Conservation (phyloP, 2,888 invertebrate species). For the Argyresthia albistria region DNA sequence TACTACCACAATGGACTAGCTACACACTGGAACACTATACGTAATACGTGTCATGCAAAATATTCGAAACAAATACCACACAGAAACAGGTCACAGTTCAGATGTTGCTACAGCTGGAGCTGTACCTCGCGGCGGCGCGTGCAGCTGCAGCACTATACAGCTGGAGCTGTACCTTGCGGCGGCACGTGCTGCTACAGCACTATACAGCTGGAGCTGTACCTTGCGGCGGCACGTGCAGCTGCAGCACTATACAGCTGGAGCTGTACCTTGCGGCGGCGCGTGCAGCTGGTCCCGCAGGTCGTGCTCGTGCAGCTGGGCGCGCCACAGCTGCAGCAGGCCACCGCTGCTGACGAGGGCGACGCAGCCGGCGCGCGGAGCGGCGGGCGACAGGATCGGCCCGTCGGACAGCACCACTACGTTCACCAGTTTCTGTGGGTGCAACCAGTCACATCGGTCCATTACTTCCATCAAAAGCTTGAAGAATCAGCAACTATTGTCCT, state of each 20-base stretch:
- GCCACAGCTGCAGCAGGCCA: conserved; percentile 88
- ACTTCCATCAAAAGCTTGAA: too few relatives aligned
- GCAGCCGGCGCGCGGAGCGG: conserved; percentile 7
- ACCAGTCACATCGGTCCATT: too few relatives aligned
- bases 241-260: conserved; percentile 4
- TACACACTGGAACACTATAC: too few relatives aligned
- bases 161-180: conserved; percentile 13
- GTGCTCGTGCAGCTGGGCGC: conserved; percentile 82
- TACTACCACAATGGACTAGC: too few relatives aligned
- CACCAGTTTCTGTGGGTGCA: conserved; percentile 67
- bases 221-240: conserved; percentile 19
- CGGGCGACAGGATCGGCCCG: conserved; percentile 52
- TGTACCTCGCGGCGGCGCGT: too few relatives aligned
- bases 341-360: conserved; percentile 73
- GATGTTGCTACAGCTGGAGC: too few relatives aligned
- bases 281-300: conserved; percentile 80
- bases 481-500: too few relatives aligned
- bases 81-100: too few relatives aligned
- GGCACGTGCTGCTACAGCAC: conserved; percentile 16
- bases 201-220: conserved; percentile 8
- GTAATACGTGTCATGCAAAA: too few relatives aligned
- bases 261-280: conserved; percentile 74
- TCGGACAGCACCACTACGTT: conserved; percentile 77
- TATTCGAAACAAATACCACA: too few relatives aligned
- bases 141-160: too few relatives aligned